Base-by-base conservation (phyloP, 1,140 invertebrate species). In the Hormaphis cornu region DNA sequence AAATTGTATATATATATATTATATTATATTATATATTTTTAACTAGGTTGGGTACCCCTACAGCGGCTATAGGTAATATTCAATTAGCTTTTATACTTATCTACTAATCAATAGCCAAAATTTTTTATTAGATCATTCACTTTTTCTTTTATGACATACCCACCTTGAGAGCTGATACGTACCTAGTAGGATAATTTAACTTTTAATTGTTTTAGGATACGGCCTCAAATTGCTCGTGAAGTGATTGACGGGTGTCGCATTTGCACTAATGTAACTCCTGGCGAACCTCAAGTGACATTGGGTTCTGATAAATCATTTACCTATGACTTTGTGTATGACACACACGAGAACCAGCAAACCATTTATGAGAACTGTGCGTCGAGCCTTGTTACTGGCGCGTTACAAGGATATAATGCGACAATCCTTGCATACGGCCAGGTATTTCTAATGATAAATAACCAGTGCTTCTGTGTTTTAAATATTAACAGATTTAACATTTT, bases 221-320 rank as follows among this genome's bases (percentile, higher is more conserved):
- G 95, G 69, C 95, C 95, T 20, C 93, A 96, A 81, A 88, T 92
- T 70, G 87, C 91, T 0, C 84, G 90, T 20, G 95, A 99, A 78
- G 84, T 93, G 72, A 91, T 97, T 44, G 95, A 97, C 75, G 92
- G 93, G 85, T 97, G 93, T 79, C 86, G 93, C 69, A 83, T 95
- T 50, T 98, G 95, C 78, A 97, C 94, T 0, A 82, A 84, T 53
- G 92, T 96, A 7, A 87, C 92, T 12, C 84, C 88, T 2, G 88
- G 86, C 1, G 91, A 95, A 73, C 90, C 94, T 0, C 93, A 98
- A 77, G 87, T 98, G 1, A 89, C 92, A 71, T 82, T 99, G 8
- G 95, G 95, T 52, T 87, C 89, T 18, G 95, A 98, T 78, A 91
- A 95, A 76, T 87, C 90, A 37, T 99, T 98, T 81, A 98, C 97